Evolutionary conservation across 2,113 vertebrate species (phyloP).

Genomic region (Lophochroa leadbeateri): DNA sequence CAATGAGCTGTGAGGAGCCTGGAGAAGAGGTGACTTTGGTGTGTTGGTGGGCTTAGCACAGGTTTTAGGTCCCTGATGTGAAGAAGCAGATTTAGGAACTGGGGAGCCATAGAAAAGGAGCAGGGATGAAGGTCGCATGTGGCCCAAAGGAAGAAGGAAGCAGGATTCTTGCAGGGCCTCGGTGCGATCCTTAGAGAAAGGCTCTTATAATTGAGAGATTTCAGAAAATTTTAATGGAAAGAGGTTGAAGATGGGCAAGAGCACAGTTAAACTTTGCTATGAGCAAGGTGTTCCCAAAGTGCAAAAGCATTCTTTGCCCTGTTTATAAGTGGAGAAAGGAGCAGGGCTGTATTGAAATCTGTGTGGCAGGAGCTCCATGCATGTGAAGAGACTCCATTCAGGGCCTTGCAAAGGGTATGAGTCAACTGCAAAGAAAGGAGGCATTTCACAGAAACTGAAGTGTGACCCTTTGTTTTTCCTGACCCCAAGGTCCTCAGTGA

Average conservation of each 20-base stretch:
- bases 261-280: background rate
- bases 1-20: rapidly evolving
- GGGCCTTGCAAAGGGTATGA: constrained; percentile 38
- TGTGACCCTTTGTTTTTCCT: constrained; percentile 60
- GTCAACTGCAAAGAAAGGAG: constrained; percentile 45
- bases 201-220: background rate
- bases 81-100: background rate
- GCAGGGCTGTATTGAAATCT: background rate
- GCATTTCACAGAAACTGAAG: constrained; percentile 51
- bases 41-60: background rate
- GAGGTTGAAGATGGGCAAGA: background rate
- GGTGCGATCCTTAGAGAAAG: background rate
- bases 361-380: constrained; percentile 7
- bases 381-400: constrained; percentile 1
- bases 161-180: background rate
- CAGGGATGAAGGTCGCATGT: background rate
- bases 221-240: background rate
- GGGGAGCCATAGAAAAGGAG: background rate
- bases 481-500: constrained; percentile 2
- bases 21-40: background rate
- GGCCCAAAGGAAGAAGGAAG: background rate
- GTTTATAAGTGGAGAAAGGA: background rate
- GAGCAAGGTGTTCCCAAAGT: background rate
- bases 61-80: background rate
- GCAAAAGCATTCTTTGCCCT: background rate